phyloP scores from a whole-genome alignment of 2,113 vertebrate genomes.

The Tetraodon nigroviridis region DNA sequence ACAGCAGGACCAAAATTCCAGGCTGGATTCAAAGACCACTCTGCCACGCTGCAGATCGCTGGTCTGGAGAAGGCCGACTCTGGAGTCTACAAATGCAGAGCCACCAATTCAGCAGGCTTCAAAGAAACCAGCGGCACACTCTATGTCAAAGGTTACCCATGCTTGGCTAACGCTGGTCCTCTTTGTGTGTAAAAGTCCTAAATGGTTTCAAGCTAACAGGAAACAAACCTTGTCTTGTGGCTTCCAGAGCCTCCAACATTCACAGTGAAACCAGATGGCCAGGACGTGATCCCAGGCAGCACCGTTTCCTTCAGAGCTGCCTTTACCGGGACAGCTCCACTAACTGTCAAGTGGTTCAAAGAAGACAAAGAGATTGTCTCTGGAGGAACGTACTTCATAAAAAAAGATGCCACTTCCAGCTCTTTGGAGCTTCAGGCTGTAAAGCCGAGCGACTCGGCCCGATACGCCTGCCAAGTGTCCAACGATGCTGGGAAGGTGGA shows the following conservation, averaged over 20 bases:
- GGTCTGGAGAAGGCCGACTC: slow-evolving; percentile 81
- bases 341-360: slow-evolving; percentile 89
- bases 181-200: background rate
- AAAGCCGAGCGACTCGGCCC: slow-evolving; percentile 84
- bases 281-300: slow-evolving; percentile 84
- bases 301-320: slow-evolving; percentile 81
- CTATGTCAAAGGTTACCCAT: slow-evolving; percentile 87
- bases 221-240: slow-evolving; percentile 56
- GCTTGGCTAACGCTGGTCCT: slow-evolving; percentile 6
- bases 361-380: slow-evolving; percentile 84
- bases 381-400: slow-evolving; percentile 88
- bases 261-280: slow-evolving; percentile 78
- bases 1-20: slow-evolving; percentile 77
- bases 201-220: slow-evolving; percentile 30
- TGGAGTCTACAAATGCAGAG: slow-evolving; percentile 89
- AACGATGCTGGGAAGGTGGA: slow-evolving; percentile 88
- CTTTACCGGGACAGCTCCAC: slow-evolving; percentile 87
- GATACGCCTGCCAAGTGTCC: slow-evolving; percentile 88
- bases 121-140: slow-evolving; percentile 90
- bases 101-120: slow-evolving; percentile 88
- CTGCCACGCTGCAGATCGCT: slow-evolving; percentile 81
- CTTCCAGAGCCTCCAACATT: slow-evolving; percentile 90
- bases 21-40: slow-evolving; percentile 84
- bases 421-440: slow-evolving; percentile 88
- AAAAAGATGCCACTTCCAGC: slow-evolving; percentile 86